phyloP scores from a whole-genome alignment of 1,140 invertebrate species.

The Drosophila tani region DNA sequence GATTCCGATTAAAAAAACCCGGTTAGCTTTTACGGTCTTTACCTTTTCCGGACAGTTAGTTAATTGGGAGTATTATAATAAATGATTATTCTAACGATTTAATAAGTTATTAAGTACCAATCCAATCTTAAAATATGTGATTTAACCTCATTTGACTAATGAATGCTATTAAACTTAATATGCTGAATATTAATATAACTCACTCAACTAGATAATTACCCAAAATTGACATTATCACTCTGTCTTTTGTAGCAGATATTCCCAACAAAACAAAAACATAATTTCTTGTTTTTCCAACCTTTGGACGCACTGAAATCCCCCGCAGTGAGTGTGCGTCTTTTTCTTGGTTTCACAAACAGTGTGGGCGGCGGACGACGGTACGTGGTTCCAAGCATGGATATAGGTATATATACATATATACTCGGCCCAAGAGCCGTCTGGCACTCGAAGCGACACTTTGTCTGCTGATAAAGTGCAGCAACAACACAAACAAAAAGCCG shows the following conservation, averaged over 20 bases:
- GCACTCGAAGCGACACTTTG: constrained; percentile 73
- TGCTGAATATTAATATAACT: neutral
- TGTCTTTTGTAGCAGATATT: neutral
- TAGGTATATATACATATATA: neutral
- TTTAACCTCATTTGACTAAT: too few species aligned
- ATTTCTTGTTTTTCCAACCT: neutral
- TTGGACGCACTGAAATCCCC: neutral
- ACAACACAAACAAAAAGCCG: constrained; percentile 46
- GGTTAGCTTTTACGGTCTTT: too few species aligned
- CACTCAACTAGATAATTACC: constrained; percentile 10
- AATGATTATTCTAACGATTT: too few species aligned
- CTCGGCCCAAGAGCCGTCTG: constrained; percentile 36
- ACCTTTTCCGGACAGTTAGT: too few species aligned
- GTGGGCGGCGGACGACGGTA: constrained; percentile 29
- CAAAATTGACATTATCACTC: neutral
- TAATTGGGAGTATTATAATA: too few species aligned
- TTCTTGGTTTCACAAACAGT: constrained; percentile 1
- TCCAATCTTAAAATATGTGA: neutral
- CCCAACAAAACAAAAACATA: neutral
- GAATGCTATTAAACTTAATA: neutral
- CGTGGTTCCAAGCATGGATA: constrained; percentile 16
- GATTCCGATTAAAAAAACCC: too few species aligned
- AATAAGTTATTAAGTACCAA: too few species aligned
- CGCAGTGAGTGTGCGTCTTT: constrained; percentile 19
- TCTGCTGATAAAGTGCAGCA: constrained; percentile 74